Evolutionary conservation across 2,888 invertebrate species (phyloP).

Genomic region (Ernsta delagoae): DNA sequence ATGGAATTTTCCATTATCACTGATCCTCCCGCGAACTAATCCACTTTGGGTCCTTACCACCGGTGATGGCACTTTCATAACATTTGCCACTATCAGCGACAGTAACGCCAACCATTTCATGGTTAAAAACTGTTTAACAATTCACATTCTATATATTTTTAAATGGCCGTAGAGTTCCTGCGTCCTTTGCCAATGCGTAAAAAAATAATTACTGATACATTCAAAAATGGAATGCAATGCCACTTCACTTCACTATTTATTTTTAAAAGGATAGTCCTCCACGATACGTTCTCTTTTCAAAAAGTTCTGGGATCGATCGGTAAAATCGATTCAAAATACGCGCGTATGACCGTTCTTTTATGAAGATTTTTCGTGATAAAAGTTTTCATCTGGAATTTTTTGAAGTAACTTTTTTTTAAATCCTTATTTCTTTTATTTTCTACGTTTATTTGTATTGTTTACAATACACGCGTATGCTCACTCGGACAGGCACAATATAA

Average conservation of each 20-base stretch:
- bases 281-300: conserved; percentile 15
- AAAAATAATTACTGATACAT: conserved; percentile 1
- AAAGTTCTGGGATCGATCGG: not conserved
- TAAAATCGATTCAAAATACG: not conserved
- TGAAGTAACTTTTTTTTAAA: not conserved
- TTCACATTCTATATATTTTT: conserved; percentile 6
- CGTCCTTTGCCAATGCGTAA: conserved; percentile 4
- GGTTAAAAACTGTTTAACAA: conserved; percentile 7
- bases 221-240: conserved; percentile 11
- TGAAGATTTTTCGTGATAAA: not conserved
- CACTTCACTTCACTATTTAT: conserved; percentile 12
- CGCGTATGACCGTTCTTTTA: not conserved
- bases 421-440: not conserved
- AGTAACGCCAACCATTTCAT: conserved; percentile 72
- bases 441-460: not conserved
- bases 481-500: conserved; percentile 23
- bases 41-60: conserved; percentile 62
- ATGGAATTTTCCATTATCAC: conserved; percentile 63
- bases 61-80: conserved; percentile 69
- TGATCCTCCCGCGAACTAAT: conserved; percentile 64
- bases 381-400: not conserved
- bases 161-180: conserved; percentile 7
- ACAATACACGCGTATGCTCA: conserved; percentile 23
- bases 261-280: not conserved
- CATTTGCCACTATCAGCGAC: conserved; percentile 62